A percentile compares a stretch with the other conserved stretches of the same genome.
phyloP scores from a whole-genome alignment of 2,888 invertebrate species.

The Chaetoderma sp. region DNA sequence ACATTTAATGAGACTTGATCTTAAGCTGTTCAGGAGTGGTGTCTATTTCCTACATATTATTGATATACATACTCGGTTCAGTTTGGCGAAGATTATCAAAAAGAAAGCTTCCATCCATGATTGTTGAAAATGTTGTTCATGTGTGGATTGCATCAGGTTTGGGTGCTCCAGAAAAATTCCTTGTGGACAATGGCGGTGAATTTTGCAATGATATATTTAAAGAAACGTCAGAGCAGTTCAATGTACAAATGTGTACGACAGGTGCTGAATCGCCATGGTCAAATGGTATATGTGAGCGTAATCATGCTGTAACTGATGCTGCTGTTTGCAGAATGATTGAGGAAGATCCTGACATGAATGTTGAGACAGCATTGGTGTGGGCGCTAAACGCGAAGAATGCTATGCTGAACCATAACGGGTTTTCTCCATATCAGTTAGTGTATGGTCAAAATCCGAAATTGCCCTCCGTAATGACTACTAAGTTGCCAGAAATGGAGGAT shows the following conservation, averaged over 20 bases:
- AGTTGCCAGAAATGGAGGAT: slow-evolving; percentile 14
- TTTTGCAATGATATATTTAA: slow-evolving; percentile 7
- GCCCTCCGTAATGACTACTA: slow-evolving; percentile 3
- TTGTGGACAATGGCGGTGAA: slow-evolving; percentile 18
- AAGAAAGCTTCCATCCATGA: not conserved
- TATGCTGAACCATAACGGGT: slow-evolving; percentile 10
- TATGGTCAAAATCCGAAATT: not conserved
- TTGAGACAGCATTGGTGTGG: slow-evolving; percentile 7
- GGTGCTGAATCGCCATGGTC: slow-evolving; percentile 18
- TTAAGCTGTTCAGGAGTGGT: slow-evolving; percentile 32
- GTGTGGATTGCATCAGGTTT: slow-evolving; percentile 9
- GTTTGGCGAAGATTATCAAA: slow-evolving; percentile 2
- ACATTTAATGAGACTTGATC: slow-evolving; percentile 33
- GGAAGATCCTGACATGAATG: not conserved
- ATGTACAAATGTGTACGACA: slow-evolving; percentile 5
- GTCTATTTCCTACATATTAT: slow-evolving; percentile 19
- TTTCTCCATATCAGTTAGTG: slow-evolving; percentile 2
- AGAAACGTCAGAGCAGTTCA: slow-evolving; percentile 10
- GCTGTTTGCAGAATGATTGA: slow-evolving; percentile 8
- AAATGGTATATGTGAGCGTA: slow-evolving; percentile 29
- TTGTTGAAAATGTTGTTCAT: slow-evolving; percentile 7
- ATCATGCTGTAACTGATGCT: slow-evolving; percentile 14
- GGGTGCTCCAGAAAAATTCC: slow-evolving; percentile 4
- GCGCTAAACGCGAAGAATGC: slow-evolving; percentile 13
- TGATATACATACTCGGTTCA: slow-evolving; percentile 10